These are phyloP conservation scores for Acrocephalus kingi DNA, from an alignment of 2,113 vertebrate genomes.

Conservation along the genomic window DNA sequence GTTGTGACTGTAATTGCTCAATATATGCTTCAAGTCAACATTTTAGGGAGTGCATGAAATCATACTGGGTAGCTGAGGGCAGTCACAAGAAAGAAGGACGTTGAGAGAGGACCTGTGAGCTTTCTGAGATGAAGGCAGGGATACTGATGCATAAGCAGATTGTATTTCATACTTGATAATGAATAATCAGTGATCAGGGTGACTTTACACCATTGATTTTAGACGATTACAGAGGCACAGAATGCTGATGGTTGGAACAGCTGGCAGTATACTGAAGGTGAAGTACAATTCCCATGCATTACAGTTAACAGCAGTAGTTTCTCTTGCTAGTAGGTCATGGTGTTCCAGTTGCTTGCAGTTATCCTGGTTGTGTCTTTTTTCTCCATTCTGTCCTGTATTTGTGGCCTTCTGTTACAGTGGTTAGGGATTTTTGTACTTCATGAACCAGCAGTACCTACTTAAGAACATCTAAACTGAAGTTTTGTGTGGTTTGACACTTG, in stretches of 20 bases:
- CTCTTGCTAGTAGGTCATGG: not conserved
- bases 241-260: not conserved
- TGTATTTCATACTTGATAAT: not conserved
- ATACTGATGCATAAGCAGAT: not conserved
- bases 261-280: rapidly evolving
- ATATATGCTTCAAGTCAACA: not conserved
- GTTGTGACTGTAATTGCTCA: not conserved
- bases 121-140: not conserved
- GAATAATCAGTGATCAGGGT: not conserved
- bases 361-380: not conserved
- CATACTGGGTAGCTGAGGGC: not conserved
- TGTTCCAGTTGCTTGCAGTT: not conserved
- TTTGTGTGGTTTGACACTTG: not conserved
- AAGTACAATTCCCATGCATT: not conserved
- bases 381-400: not conserved
- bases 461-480: not conserved
- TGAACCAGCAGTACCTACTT: not conserved
- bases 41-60: not conserved
- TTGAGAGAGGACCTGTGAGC: not conserved
- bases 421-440: not conserved
- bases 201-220: not conserved
- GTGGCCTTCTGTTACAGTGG: not conserved
- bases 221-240: not conserved
- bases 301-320: not conserved
- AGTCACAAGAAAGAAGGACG: not conserved